These are phyloP conservation scores for Ferrisia virgata DNA, from an alignment of 2,888 invertebrate species.

Conservation along the genomic window DNA sequence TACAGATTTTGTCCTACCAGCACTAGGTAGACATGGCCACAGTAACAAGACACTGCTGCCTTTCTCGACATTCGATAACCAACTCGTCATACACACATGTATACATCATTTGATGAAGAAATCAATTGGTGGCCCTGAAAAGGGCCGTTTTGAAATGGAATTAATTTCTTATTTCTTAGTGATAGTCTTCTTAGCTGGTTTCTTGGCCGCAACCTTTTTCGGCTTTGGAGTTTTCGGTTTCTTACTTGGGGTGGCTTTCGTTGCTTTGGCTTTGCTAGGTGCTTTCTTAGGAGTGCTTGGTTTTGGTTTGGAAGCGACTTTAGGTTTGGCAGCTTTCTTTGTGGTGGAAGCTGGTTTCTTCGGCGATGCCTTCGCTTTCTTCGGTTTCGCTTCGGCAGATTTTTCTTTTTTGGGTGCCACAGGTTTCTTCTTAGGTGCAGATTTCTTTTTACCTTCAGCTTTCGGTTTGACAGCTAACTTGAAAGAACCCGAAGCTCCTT, in stretches of 20 bases:
- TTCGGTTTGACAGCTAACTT: conserved; percentile 35
- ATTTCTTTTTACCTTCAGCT: conserved; percentile 26
- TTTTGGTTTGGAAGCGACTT: background rate
- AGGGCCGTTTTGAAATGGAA: too few relatives aligned
- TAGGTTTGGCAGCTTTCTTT: background rate
- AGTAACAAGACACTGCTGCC: too few relatives aligned
- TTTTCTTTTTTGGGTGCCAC: conserved; percentile 16
- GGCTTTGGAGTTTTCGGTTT: conserved; percentile 33
- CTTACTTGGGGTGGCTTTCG: conserved; percentile 13
- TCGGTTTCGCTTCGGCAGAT: conserved; percentile 21
- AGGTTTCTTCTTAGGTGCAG: background rate
- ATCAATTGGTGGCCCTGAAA: background rate
- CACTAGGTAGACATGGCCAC: too few relatives aligned
- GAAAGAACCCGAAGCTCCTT: conserved; percentile 41
- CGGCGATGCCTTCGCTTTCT: background rate
- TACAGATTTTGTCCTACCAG: too few relatives aligned
- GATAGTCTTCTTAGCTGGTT: background rate
- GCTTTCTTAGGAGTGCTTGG: background rate
- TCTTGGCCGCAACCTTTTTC: conserved; percentile 23
- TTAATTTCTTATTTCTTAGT: background rate
- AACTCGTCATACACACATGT: too few relatives aligned
- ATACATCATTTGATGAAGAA: too few relatives aligned
- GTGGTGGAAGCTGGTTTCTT: conserved; percentile 12
- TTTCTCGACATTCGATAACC: too few relatives aligned
- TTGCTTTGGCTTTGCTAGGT: background rate